Conservation (phyloP, 2,888 invertebrate species). For the Caenorhabditis becei region DNA sequence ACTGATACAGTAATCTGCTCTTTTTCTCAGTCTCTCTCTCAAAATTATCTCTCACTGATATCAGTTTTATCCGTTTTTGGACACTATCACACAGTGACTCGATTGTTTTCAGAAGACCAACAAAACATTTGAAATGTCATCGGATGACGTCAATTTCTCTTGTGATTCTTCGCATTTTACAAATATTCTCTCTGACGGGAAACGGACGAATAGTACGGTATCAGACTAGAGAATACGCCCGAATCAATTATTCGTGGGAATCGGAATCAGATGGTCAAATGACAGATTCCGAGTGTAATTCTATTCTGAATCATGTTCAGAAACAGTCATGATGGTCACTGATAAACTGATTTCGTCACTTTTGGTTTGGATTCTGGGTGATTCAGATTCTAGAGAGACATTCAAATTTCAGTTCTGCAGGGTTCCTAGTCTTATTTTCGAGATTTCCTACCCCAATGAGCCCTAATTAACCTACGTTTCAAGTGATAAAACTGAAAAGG, state of each 20-base stretch:
- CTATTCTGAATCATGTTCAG: background rate
- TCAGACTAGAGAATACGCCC: background rate
- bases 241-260: background rate
- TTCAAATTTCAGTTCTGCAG: background rate
- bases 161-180: background rate
- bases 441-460: background rate
- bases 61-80: background rate
- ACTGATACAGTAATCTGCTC: no score
- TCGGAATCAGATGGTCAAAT: background rate
- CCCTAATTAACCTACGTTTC: background rate
- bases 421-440: background rate
- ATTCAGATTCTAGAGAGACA: background rate
- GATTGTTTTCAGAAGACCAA: background rate
- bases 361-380: background rate
- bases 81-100: background rate
- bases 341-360: background rate
- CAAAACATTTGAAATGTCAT: background rate
- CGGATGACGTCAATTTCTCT: background rate
- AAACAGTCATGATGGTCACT: background rate
- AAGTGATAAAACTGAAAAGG: background rate
- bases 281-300: background rate
- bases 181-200: background rate
- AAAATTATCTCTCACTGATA: no score
- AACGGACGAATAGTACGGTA: background rate
- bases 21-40: no score